Conservation (phyloP, 1,140 invertebrate genomes). For the Gonioctena quinquepunctata region DNA sequence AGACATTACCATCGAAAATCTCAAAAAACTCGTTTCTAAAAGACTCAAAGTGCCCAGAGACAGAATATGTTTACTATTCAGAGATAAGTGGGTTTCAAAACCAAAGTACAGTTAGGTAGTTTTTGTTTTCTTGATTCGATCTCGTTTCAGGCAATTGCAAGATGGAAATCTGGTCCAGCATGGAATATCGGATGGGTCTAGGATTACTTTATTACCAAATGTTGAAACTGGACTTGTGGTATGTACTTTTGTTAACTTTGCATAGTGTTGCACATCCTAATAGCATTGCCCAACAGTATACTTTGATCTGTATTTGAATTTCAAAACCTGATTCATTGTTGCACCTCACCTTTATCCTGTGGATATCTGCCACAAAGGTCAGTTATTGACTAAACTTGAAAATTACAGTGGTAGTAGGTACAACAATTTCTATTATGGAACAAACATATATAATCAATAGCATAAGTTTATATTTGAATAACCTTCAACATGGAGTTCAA, state of each 20-base stretch:
- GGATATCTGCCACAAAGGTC: too few relatives aligned
- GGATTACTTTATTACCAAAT: slow-evolving; percentile 86
- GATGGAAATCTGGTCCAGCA: slow-evolving; percentile 87
- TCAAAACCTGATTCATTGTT: background rate
- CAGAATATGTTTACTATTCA: slow-evolving; percentile 86
- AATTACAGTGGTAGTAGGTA: background rate
- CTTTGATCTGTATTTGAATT: background rate
- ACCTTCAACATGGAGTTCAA: background rate
- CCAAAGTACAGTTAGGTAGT: slow-evolving; percentile 43
- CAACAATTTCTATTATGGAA: background rate
- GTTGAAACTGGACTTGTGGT: slow-evolving; percentile 93
- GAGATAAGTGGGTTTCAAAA: slow-evolving; percentile 77
- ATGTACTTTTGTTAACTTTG: slow-evolving; percentile 63
- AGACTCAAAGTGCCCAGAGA: slow-evolving; percentile 89
- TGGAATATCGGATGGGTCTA: slow-evolving; percentile 82
- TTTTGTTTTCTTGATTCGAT: slow-evolving; percentile 31
- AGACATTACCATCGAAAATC: slow-evolving; percentile 80
- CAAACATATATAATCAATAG: background rate
- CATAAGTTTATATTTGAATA: too few relatives aligned
- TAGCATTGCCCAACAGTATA: background rate
- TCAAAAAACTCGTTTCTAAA: slow-evolving; percentile 91
- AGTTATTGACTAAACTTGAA: background rate
- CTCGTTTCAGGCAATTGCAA: slow-evolving; percentile 78
- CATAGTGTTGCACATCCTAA: slow-evolving; percentile 3
- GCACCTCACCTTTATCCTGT: background rate